Base-by-base conservation (phyloP, 2,797 vertebrate genomes). In the Clarias laeviceps region DNA sequence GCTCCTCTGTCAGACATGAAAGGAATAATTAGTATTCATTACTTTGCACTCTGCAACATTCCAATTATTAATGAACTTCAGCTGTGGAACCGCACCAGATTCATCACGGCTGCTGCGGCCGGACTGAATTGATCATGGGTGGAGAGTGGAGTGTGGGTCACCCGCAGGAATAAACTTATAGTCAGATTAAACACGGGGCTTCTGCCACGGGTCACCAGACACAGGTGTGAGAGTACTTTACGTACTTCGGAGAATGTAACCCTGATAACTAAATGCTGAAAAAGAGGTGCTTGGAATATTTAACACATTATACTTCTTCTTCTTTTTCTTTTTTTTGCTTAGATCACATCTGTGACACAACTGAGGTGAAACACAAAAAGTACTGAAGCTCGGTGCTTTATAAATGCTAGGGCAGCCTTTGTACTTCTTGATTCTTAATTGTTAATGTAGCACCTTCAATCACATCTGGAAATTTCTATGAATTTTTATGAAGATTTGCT, bases 31-130 rank as follows among this genome's bases (percentile, higher is more conserved):
- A 99, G 97, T 99, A 99, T 99, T 99, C 98, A 99, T 99, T 99
- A 97, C 97, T 98, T 98, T 96, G 97, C 97, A 98, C 97, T 97
- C 96, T 96, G 95, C 96, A 99, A 99, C 97, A 97, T 97, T 98
- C 97, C 97, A 99, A 97, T 99, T 99, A 98, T 99, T 99, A 98
- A 99, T 99, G 97, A 98, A 99, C 97, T 99, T 98, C 97, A 98
- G 96, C 95, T 96, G 95, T 96, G 95, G 94, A 96, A 95, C 95
- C 94, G 91, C 88, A 96, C 94, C 93, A 89, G 96, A 99, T 99
- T 96, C 97, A 98, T 99, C 97, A 99, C 92, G 94, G 95, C 94
- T 92, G 93, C 91, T 92, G 94, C 93, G 92, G 94, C 91, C 94
- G 93, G 93, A 93, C 86, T 95, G 95, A 95, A 96, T 97, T 96